Evolutionary conservation across 2,888 invertebrate species (phyloP), one percentile per base, ranked within the genome.

Genomic region (Neelides folsomi): DNA sequence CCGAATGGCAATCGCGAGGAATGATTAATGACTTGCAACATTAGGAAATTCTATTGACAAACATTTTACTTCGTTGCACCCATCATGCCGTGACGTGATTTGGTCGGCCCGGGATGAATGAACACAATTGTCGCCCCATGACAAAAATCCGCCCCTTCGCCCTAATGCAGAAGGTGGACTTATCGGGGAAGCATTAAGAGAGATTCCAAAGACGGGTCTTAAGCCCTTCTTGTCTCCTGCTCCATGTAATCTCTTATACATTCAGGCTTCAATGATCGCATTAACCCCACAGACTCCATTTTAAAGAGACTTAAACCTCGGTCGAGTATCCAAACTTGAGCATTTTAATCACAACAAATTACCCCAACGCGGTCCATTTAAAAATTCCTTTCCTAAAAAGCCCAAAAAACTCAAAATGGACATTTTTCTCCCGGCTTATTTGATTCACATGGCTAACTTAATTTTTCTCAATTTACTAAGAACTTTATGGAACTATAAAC

Each of bases 11-110:
- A 51, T 12, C 45, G 50, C 43, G 49, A 51, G 52, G 61, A 64
- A 64, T 64, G 64, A 64, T 64, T 64, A 64, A 64, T 64, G 64
- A 62, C 64, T 64, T 60, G 62, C 60, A 59, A 61, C 62, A 64
- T 64, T 64, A 62, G 60, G 56, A 58, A 64, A 64, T 62, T 64
- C 64, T 62, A 64, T 64, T 64, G 64, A 64, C 64, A 64, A 64
- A 64, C 61, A 64, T 64, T 64, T 64, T 61, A 64, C 58, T 64
- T 59, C 59, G 60, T 60, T 58, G 58, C 57, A 62, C 60, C 61
- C 62, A 62, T 64, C 64, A 61, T 57, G 60, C 64, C 64, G 47
- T 60, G 58, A 58, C 60, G 57, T 58, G 52, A 54, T 58, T 59
- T 56, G 35, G 56, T 53, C 53, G 48, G 49, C 50, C 49, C 50